Base-by-base conservation (phyloP, 1,140 invertebrate genomes). In the Lordiphosa mommai region DNA sequence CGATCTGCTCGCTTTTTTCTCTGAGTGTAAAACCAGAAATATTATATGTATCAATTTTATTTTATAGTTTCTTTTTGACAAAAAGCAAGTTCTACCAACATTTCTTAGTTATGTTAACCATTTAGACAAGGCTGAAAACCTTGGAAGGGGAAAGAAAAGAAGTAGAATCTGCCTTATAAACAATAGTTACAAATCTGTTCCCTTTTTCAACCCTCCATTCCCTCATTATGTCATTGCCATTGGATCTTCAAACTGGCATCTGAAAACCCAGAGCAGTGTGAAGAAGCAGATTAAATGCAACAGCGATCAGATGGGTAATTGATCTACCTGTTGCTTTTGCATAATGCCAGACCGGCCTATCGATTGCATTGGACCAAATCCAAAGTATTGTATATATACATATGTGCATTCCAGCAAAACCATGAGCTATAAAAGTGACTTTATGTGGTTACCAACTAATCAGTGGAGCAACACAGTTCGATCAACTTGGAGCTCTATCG, bases 271-370 rank as follows among this genome's bases (percentile, higher is more conserved):
- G 65, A 79, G 69, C 60, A 51, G 20, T 82, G 76, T 76, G 61
- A 82, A 76, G 61, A 82, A 76, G 71, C 61, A 44, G 38, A 66
- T 60, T 63, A 68, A 61, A 53, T 53, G 69, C 55, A 65, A 74
- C 56, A 74, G 64, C 53, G 63, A 56, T 16, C 57, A 51, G 50
- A 52, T 53, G 59, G 30, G 69, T 76, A 84, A 76, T 61, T 37
- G 77, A 80, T 80, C 49, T 4, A 51, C 34, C 36, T 29, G 48
- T 40, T 23, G 44, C 41, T 38, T 61, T 80, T 82, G 66, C 77
- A 82, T 80, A 84, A 84, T 82, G 52, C 55, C 53, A 50, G 58
- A 63, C 58, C 55, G 63, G 41, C 57, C 63, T 77, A 82, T 79
- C 67, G 65, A 80, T 79, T 71, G 77, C 74, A 73, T 41, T 27